These are phyloP conservation scores for Latheticus oryzae DNA, from an alignment of 2,888 invertebrate species.

Conservation along the genomic window DNA sequence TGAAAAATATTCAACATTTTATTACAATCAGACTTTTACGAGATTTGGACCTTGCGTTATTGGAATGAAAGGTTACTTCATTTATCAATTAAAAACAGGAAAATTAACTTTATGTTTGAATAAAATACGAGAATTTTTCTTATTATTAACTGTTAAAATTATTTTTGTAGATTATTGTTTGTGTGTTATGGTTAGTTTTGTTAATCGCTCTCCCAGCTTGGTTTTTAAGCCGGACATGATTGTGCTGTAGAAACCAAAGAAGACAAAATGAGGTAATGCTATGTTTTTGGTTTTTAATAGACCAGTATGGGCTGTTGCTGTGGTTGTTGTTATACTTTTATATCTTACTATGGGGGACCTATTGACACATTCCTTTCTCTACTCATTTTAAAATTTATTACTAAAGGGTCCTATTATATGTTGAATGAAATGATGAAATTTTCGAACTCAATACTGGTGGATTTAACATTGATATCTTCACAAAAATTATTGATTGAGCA, in stretches of 20 bases:
- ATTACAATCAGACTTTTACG: constrained; percentile 23
- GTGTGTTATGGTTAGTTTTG: constrained; percentile 19
- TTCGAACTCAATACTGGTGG: constrained; percentile 1
- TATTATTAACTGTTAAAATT: too few species aligned
- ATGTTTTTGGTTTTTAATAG: constrained; percentile 59
- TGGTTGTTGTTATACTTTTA: constrained; percentile 66
- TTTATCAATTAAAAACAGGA: constrained; percentile 10
- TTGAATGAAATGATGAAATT: constrained; percentile 47
- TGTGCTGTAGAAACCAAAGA: background rate
- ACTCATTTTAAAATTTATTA: constrained; percentile 67
- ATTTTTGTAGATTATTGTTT: too few species aligned
- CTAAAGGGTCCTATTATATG: constrained; percentile 68
- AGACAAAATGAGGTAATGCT: constrained; percentile 17
- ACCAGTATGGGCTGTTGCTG: constrained; percentile 63
- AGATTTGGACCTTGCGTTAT: constrained; percentile 33
- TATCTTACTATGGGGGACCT: constrained; percentile 53
- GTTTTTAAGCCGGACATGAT: constrained; percentile 14
- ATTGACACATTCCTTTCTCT: constrained; percentile 63
- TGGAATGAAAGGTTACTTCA: constrained; percentile 29
- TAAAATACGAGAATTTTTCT: too few species aligned
- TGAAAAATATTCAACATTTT: background rate
- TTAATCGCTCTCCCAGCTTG: constrained; percentile 25
- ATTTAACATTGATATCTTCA: too few species aligned
- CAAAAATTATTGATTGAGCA: too few species aligned
- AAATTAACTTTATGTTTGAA: background rate